Evolutionary conservation across 2,888 invertebrate species (phyloP), one percentile per base, ranked within the genome.

Genomic region (Calameuta idolon): DNA sequence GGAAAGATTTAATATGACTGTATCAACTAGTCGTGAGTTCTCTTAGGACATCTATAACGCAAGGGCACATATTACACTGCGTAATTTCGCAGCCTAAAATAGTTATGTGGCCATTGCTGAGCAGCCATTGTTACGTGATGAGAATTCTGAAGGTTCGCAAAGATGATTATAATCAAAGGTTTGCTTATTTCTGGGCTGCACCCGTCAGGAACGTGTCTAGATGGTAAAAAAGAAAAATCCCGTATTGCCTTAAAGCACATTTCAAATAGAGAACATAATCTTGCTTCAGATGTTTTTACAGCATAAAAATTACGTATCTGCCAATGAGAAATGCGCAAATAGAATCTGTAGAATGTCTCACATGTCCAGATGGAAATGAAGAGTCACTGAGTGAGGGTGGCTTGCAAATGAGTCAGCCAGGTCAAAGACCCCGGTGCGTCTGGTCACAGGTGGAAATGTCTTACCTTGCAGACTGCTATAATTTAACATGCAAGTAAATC

Each of bases 401-500:
- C 31, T 76, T 68, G n/a, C 23, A 76, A 11, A 40, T 4, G 11
- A 80, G 75, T 73, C 31, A 2, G 0, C 31, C 23, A 11, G 77
- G 76, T 31, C 68, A 31, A 11, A 15, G n/a, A 34, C 77, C 82
- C 30, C 69, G 73, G 15, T 80, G 79, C 23, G 33, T 77, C 5
- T 82, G 69, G 35, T 23, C 79, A 4, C 75, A 82, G 1, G 80
- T 79, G 11, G 23, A 37, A 11, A 77, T 79, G 78, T 79, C 78
- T 3, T 31, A n/a, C 11, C 75, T 69, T 0, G 74, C n/a, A 12
- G n/a, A 74, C 37, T 75, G 76, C 31, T 82, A 81, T 69, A 76
- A 81, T 31, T 75, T 82, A 23, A 34, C 79, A 34, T 81, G 82
- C 77, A 77, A 75, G 81, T 80, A 71, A n/a, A 74, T 69, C 34